Evolutionary conservation across 1,140 invertebrate species (phyloP), one percentile per base, ranked within the genome.

Genomic region (Drosophila ironensis): DNA sequence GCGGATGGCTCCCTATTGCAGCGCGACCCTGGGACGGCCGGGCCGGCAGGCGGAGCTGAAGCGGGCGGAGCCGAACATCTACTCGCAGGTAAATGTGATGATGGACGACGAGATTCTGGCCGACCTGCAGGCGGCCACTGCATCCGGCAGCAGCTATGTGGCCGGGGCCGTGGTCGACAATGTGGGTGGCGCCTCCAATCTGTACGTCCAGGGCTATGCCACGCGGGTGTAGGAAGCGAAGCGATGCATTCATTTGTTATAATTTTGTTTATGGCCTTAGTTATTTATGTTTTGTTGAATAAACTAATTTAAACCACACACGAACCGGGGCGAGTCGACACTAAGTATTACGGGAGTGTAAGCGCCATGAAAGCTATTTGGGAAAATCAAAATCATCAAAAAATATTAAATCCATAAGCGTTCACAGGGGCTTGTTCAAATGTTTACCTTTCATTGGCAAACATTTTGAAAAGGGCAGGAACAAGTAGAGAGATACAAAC

Each of bases 61-160:
- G 67, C 78, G 89, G 28, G 75, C 81, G 42, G 92, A 93, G 64
- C 92, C 92, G 59, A 92, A 92, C 54, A 92, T 93, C 77, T 93
- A 93, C 87, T 92, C 92, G 63, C 93, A 93, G 90, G 92, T 93
- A 90, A 90, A 86, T 80, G 80, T 86, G 63, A 86, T 87, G 80
- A 86, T 86, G 81, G 80, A 86, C 52, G 80, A 86, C 63, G 80
- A 87, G 38, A 86, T 86, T 54, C 69, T 87, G 48, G 74, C 81
- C 44, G 80, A 86, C 50, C 48, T 67, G 56, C 80, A 86, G 51
- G 70, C 78, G 69, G 78, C 78, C 74, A 71, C 73, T 33, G 70
- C 51, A 16, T 42, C 80, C 47, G 78, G 78, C 14, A 73, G 37
- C 48, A 86, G 80, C 60, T 84, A 84, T 56, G 81, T 84, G 47